These are phyloP conservation scores for Tetragonula carbonaria DNA, from an alignment of 2,888 invertebrate species.

Conservation along the genomic window DNA sequence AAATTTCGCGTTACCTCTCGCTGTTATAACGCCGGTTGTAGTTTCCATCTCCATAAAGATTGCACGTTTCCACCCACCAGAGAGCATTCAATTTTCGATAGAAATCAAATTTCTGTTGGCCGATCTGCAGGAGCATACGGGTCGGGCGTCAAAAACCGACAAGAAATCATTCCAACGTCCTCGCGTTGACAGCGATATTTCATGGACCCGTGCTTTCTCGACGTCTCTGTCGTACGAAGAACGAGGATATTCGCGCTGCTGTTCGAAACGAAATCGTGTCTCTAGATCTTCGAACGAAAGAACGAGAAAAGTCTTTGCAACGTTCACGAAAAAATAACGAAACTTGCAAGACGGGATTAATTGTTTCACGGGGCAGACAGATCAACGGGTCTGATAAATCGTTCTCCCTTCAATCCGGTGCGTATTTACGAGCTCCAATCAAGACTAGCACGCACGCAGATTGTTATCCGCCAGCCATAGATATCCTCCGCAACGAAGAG, in stretches of 20 bases:
- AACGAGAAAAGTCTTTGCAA: background rate
- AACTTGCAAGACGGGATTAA: background rate
- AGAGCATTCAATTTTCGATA: constrained; percentile 70
- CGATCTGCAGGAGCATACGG: constrained; percentile 26
- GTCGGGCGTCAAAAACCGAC: constrained; percentile 17
- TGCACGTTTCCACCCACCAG: constrained; percentile 45
- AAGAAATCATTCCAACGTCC: constrained; percentile 32
- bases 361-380: background rate
- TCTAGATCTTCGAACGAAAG: background rate
- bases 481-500: constrained; percentile 47
- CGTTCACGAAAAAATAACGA: background rate
- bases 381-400: constrained; percentile 33
- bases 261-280: background rate
- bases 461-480: constrained; percentile 55
- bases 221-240: background rate
- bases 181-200: constrained; percentile 21
- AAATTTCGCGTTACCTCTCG: constrained; percentile 61
- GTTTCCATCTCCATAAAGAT: constrained; percentile 67
- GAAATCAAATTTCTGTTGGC: constrained; percentile 66
- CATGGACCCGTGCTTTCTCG: background rate
- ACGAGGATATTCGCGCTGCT: background rate
- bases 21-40: constrained; percentile 32
- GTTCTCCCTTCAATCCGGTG: background rate
- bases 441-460: constrained; percentile 46
- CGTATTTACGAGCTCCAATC: constrained; percentile 44